Conservation (phyloP, 2,797 vertebrate species). For the Delichon dasypus region DNA sequence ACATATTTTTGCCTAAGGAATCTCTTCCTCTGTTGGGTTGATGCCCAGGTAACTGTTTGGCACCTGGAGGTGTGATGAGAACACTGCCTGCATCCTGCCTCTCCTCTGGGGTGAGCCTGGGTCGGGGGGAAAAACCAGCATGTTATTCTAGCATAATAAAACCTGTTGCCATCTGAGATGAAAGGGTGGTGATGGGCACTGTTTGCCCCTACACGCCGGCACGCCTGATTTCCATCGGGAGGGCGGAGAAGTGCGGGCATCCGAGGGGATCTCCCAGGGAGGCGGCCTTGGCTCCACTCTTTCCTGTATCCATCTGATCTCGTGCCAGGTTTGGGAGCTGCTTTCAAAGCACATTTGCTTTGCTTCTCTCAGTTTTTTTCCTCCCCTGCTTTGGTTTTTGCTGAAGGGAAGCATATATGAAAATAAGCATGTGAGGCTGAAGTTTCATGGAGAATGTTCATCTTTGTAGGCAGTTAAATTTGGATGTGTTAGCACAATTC, state of each 20-base stretch:
- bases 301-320: constrained; percentile 31
- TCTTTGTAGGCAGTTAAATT: background rate
- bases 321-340: background rate
- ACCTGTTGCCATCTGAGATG: background rate
- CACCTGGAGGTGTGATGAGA: background rate
- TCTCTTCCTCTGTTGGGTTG: rapidly evolving
- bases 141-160: background rate
- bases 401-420: background rate
- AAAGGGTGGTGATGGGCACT: background rate
- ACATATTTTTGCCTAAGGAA: background rate
- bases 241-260: rapidly evolving
- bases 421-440: background rate
- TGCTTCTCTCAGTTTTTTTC: background rate
- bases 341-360: constrained; percentile 2
- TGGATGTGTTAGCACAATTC: background rate
- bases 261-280: background rate
- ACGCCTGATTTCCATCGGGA: background rate
- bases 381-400: background rate
- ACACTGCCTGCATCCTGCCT: background rate
- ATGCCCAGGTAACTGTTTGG: background rate
- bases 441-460: background rate
- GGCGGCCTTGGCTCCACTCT: background rate
- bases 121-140: rapidly evolving
- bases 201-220: background rate
- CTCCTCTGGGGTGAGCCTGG: background rate